A percentile compares a stretch with the other conserved stretches of the same genome.
Conservation (phyloP, 2,797 vertebrate genomes). For the Mus caroli region DNA sequence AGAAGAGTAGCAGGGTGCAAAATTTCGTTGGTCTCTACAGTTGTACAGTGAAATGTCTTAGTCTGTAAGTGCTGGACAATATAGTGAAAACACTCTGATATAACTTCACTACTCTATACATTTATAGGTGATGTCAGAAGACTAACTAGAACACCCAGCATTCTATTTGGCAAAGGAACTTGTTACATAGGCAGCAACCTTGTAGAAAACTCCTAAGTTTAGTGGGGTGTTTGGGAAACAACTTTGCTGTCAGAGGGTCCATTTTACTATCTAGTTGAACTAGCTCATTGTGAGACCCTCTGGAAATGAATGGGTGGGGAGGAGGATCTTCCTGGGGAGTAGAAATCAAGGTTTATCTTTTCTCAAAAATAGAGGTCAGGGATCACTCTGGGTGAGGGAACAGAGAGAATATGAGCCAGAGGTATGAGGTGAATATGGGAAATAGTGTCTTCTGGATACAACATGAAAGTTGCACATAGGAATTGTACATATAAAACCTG, state of each 20-base stretch:
- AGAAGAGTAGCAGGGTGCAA: neutral
- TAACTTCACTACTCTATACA: neutral
- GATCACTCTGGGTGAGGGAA: neutral
- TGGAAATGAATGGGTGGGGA: neutral
- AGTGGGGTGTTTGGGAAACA: neutral
- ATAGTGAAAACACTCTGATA: neutral
- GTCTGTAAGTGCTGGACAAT: neutral
- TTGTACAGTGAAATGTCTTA: neutral
- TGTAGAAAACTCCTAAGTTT: neutral
- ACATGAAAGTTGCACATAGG: neutral
- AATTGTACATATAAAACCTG: neutral
- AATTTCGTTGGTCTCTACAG: neutral
- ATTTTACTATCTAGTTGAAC: neutral
- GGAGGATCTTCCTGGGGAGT: neutral
- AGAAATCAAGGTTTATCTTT: neutral
- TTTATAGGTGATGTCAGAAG: neutral
- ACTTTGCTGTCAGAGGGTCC: neutral
- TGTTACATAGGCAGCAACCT: neutral
- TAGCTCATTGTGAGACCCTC: neutral
- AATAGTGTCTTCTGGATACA: neutral
- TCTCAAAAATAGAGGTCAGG: neutral
- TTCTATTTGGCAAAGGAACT: neutral
- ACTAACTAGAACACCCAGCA: neutral
- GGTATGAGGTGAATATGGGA: neutral
- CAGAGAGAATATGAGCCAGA: neutral